Conservation (phyloP, 2,113 vertebrate species). For the Podarcis cretensis region DNA sequence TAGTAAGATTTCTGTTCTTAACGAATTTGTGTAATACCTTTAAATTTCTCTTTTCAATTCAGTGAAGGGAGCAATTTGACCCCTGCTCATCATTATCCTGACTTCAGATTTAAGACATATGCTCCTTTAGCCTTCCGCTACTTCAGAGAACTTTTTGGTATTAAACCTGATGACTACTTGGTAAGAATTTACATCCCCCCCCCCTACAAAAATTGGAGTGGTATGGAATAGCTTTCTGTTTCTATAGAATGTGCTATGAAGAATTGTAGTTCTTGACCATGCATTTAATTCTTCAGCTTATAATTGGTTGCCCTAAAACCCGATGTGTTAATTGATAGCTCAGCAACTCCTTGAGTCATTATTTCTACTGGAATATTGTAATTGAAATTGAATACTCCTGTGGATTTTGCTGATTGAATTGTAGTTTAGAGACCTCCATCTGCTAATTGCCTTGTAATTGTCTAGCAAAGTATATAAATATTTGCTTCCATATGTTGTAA, state of each 20-base stretch:
- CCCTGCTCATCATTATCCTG: constrained; percentile 96
- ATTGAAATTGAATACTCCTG: constrained; percentile 64
- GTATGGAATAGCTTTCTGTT: constrained; percentile 35
- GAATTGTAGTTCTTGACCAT: constrained; percentile 33
- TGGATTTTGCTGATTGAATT: constrained; percentile 56
- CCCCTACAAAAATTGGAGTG: constrained; percentile 13
- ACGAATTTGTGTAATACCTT: constrained; percentile 23
- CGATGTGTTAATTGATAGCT: constrained; percentile 51
- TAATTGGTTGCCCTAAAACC: background rate
- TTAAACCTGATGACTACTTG: constrained; percentile 98
- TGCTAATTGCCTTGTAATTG: constrained; percentile 53
- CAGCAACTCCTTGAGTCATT: constrained; percentile 58
- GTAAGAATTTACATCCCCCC: constrained; percentile 80
- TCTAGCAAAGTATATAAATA: constrained; percentile 5
- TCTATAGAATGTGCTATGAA: background rate
- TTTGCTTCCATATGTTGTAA: constrained; percentile 9
- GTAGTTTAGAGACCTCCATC: constrained; percentile 41
- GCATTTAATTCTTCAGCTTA: constrained; percentile 38
- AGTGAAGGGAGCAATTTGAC: constrained; percentile 98
- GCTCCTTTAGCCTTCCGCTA: constrained; percentile 97
- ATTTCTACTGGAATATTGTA: constrained; percentile 58
- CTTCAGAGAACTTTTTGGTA: constrained; percentile 98
- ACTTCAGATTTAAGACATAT: constrained; percentile 98
- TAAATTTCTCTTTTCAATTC: constrained; percentile 53
- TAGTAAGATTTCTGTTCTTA: background rate